Base-by-base conservation (phyloP, 2,113 vertebrate species). In the Hypomesus transpacificus region DNA sequence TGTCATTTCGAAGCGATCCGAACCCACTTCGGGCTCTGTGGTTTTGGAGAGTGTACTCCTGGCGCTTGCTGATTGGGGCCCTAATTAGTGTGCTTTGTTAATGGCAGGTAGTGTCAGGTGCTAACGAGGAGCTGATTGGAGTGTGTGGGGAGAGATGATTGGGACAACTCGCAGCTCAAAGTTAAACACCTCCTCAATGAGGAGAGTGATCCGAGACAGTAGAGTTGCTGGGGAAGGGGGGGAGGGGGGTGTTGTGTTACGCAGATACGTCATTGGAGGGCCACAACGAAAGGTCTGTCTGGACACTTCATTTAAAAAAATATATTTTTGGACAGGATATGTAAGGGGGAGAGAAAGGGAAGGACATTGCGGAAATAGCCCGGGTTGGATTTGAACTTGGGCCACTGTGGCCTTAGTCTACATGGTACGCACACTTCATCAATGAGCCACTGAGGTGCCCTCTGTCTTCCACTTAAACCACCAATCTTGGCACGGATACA, bases 71-170 rank as follows among this genome's bases (percentile, higher is more conserved):
- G 85, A 85, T 85, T 87, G 83, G 80, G 69, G 71, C 82, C 52
- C 75, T 82, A 84, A 87, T 87, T 82, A 85, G 80, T 73, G 78
- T 75, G 72, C 78, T 71, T 76, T 80, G 78, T 80, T 85, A 81
- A 83, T 82, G 80, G 82, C 75, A 83, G 81, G 78, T 80, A 77
- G 79, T 82, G 85, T 82, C 81, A 84, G 78, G 76, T 81, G 74
- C 78, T 87, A 82, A 87, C 76, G 75, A 87, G 80, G 74, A 71
- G 34, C 77, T 85, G 83, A 87, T 82, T 87, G 81, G 81, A 87
- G 83, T 80, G 74, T 71, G 71, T 68, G 66, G 75, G 75, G 72
- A 78, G 69, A 81, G 76, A 84, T 79, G 82, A 81, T 77, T 81
- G 73, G 74, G 70, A 84, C 71, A 71, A 69, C 65, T 77, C 64